Conservation (phyloP, 2,797 vertebrate species). For the Dicrostonyx torquatus region DNA sequence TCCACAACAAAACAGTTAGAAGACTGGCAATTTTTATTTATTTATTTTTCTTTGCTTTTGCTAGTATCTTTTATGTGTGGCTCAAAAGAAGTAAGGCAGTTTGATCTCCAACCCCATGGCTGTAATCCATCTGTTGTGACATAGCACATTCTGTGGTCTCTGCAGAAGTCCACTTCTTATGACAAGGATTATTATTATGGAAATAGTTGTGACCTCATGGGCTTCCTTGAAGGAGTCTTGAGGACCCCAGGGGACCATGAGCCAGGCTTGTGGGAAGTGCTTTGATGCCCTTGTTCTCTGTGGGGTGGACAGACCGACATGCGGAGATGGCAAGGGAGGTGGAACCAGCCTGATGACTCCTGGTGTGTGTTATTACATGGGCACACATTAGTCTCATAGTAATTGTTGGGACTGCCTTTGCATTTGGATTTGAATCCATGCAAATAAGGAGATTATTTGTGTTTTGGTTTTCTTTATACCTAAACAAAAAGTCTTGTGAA, state of each 20-base stretch:
- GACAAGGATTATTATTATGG: constrained; percentile 30
- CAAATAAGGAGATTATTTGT: not conserved
- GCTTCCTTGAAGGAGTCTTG: constrained; percentile 37
- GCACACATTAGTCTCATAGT: not conserved
- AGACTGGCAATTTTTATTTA: constrained; percentile 11
- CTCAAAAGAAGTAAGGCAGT: constrained; percentile 66
- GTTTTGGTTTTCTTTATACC: constrained; percentile 36
- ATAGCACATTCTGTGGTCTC: not conserved
- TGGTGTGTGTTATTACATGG: not conserved
- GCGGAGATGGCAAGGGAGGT: not conserved
- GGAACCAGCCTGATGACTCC: not conserved
- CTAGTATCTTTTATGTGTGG: constrained; percentile 49
- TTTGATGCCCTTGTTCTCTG: not conserved
- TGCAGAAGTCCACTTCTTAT: constrained; percentile 16
- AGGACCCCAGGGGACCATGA: not conserved
- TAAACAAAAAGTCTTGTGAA: not conserved
- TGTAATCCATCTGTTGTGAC: not conserved
- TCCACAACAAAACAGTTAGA: constrained; percentile 45
- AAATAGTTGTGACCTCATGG: constrained; percentile 53
- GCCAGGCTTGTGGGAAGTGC: not conserved
- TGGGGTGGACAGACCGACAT: not conserved
- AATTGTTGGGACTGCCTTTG: not conserved
- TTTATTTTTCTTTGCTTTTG: constrained; percentile 51
- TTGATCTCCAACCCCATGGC: not conserved
- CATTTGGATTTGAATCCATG: constrained; percentile 19